phyloP scores from a whole-genome alignment of 2,113 vertebrate genomes.

The Poecilia latipinna region DNA sequence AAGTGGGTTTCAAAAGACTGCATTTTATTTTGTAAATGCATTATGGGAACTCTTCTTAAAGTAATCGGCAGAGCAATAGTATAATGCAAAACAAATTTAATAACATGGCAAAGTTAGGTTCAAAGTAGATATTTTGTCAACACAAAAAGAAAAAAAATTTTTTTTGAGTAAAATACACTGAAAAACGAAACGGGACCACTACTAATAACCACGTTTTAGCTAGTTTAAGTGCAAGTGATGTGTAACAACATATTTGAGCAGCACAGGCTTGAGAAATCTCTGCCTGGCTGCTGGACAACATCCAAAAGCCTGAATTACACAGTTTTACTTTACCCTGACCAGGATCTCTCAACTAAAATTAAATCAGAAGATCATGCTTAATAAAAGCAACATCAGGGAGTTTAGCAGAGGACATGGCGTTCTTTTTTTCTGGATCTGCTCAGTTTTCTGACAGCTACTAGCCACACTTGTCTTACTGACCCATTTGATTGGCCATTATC shows the following conservation, averaged over 20 bases:
- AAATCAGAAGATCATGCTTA: conserved; percentile 41
- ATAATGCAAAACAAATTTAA: neutral
- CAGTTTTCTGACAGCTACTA: neutral
- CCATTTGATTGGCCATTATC: neutral
- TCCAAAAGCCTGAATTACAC: conserved; percentile 55
- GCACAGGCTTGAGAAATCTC: conserved; percentile 36
- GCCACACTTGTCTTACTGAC: neutral
- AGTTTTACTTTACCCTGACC: conserved; percentile 39
- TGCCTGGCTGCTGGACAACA: conserved; percentile 37
- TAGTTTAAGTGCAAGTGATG: neutral
- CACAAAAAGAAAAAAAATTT: neutral
- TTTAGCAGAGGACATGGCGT: conserved; percentile 36
- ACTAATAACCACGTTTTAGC: neutral
- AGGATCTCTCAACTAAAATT: conserved; percentile 20
- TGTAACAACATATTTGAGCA: conserved; percentile 34
- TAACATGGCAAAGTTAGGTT: neutral
- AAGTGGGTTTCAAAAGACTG: conserved; percentile 12
- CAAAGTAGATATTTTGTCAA: neutral
- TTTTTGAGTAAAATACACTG: neutral
- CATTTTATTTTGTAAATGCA: conserved; percentile 22
- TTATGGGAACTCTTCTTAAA: conserved; percentile 40
- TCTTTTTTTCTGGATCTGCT: conserved; percentile 12
- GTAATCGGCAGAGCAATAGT: neutral
- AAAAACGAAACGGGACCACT: neutral
- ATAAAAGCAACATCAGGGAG: conserved; percentile 34